Base-by-base conservation (phyloP, 2,888 invertebrate genomes). In the Cosmorhoe ocellata region DNA sequence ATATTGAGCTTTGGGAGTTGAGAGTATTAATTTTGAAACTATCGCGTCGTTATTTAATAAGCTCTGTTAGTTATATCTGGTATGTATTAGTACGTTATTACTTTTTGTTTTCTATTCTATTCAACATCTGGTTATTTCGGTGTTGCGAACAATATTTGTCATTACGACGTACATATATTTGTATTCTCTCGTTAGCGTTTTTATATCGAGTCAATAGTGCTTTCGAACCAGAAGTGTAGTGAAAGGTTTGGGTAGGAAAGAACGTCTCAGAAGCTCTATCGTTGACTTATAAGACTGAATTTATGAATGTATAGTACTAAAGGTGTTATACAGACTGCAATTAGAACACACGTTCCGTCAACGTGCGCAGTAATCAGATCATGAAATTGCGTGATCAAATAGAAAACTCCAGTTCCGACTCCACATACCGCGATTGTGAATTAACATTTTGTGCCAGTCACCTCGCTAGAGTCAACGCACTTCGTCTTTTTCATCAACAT, bases 311-410 rank as follows among this genome's bases (percentile, higher is more conserved):
- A 11, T 11, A n/a, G 7, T 30, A 30, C 30, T 5, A 30, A 18
- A 24, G 12, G 46, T 43, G 38, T 42, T 32, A 38, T 31, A 39
- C 58, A 10, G 40, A 7, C 24, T 60, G 61, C 59, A 68, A 67
- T 61, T 51, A 65, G 65, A 51, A 46, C 61, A 51, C 51, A 31
- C 64, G 63, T 67, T 68, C 65, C 56, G 40, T 42, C 47, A 39
- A 45, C 57, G 57, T 40, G 57, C 51, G 63, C 51, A 60, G 53
- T 71, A 74, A 79, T 78, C 69, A 79, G 79, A 76, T 73, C 79
- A 76, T 78, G 73, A 77, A 74, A 68, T 76, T 65, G 78, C 78
- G 73, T 77, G 75, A 48, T 51, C 53, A 42, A 74, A 65, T 79
- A 79, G 79, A 78, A 77, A 79, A 70, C 71, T 42, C 24, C 30